A percentile compares a stretch with the other conserved stretches of the same genome.
Conservation (phyloP, 2,113 vertebrate genomes). For the Sinocyclocheilus anophthalmus region DNA sequence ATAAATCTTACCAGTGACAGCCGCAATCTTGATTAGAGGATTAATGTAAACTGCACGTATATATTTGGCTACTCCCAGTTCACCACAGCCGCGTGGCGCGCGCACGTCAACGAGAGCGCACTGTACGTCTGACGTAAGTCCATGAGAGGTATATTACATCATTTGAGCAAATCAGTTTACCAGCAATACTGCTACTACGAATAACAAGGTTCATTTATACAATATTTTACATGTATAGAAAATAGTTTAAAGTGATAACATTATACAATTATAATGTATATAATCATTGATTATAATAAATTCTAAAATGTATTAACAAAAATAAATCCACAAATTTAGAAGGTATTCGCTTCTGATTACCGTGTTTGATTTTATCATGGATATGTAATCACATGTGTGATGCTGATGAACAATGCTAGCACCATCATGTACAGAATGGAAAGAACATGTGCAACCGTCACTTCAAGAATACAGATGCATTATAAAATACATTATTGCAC, state of each 20-base stretch:
- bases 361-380: neutral
- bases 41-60: constrained; percentile 22
- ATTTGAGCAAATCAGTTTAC: neutral
- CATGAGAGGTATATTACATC: neutral
- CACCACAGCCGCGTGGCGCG: constrained; percentile 18
- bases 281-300: neutral
- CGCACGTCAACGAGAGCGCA: constrained; percentile 32
- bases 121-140: constrained; percentile 18
- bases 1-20: constrained; percentile 5
- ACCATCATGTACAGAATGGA: constrained; percentile 14
- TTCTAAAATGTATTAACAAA: neutral
- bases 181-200: neutral
- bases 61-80: constrained; percentile 18
- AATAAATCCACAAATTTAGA: neutral
- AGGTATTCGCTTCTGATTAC: neutral
- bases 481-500: constrained; percentile 18
- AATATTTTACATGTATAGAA: neutral
- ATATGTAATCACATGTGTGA: neutral
- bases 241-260: neutral
- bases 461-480: neutral
- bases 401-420: neutral
- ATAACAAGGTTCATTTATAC: neutral
- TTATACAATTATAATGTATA: neutral
- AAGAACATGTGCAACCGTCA: neutral
- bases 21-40: neutral